Evolutionary conservation across 2,888 invertebrate genomes (phyloP).

Genomic region (Xestia rhomboidea): DNA sequence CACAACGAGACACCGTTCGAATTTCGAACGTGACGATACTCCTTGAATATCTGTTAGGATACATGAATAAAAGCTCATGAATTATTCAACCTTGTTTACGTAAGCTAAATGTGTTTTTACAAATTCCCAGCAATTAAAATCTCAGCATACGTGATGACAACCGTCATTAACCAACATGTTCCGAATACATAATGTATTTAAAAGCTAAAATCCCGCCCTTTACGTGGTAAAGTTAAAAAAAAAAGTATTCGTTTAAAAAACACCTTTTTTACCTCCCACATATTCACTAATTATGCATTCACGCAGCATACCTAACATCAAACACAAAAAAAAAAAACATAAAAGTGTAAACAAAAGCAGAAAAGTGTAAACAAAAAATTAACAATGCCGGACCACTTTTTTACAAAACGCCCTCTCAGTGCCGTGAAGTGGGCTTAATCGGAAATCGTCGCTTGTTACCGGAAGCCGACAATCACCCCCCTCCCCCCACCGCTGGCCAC

Average conservation of each 20-base stretch:
- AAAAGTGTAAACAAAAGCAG: conserved; percentile 6
- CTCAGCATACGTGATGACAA: neutral
- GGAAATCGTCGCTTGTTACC: conserved; percentile 70
- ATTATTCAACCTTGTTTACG: neutral
- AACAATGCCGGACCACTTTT: conserved; percentile 42
- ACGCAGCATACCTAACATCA: neutral
- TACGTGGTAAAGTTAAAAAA: neutral
- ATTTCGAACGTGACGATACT: neutral
- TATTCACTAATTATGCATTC: conserved; percentile 30
- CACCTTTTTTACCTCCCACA: neutral
- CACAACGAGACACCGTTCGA: neutral
- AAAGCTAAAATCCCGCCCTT: neutral
- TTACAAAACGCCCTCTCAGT: conserved; percentile 48
- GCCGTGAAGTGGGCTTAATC: conserved; percentile 65
- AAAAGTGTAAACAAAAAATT: conserved; percentile 32
- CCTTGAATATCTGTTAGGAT: neutral
- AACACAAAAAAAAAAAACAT: conserved; percentile 5
- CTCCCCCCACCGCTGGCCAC: conserved; percentile 25
- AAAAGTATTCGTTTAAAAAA: neutral
- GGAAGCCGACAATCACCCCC: conserved; percentile 62
- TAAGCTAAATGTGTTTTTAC: neutral
- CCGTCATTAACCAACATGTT: neutral
- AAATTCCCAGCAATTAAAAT: neutral
- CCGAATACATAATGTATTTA: conserved; percentile 3
- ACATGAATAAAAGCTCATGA: neutral